Evolutionary conservation across 2,113 vertebrate genomes (phyloP).

Genomic region (sheep (Ovis aries)): DNA sequence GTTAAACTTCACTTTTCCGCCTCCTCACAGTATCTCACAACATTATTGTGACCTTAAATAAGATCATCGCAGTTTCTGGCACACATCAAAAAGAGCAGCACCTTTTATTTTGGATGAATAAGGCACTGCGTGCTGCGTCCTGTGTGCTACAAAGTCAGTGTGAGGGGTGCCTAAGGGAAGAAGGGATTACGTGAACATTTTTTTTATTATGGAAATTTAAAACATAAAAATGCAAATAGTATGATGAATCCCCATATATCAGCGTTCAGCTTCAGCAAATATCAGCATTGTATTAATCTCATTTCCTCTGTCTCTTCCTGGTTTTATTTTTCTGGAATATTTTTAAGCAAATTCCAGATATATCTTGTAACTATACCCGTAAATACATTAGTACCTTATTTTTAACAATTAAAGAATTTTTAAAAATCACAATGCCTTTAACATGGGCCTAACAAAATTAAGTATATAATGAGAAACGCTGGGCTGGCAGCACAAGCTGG

Average conservation of each 20-base stretch:
- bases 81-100: background rate
- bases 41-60: background rate
- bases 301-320: background rate
- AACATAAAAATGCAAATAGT: background rate
- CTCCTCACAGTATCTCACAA: background rate
- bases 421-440: background rate
- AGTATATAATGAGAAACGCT: too few species aligned
- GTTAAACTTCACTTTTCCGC: background rate
- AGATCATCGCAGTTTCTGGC: background rate
- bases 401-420: background rate
- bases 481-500: too few species aligned
- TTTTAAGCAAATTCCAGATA: background rate
- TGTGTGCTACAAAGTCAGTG: background rate
- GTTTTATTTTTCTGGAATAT: background rate
- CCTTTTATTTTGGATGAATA: background rate
- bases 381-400: background rate
- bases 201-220: background rate
- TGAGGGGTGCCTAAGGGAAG: background rate
- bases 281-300: background rate
- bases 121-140: background rate
- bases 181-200: background rate
- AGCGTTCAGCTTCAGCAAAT: background rate
- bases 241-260: background rate
- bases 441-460: background rate
- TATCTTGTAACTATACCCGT: background rate